A percentile compares a stretch with the other conserved stretches of the same genome.
Evolutionary conservation across 2,888 invertebrate genomes (phyloP).

Genomic region (Chironomus riparius): DNA sequence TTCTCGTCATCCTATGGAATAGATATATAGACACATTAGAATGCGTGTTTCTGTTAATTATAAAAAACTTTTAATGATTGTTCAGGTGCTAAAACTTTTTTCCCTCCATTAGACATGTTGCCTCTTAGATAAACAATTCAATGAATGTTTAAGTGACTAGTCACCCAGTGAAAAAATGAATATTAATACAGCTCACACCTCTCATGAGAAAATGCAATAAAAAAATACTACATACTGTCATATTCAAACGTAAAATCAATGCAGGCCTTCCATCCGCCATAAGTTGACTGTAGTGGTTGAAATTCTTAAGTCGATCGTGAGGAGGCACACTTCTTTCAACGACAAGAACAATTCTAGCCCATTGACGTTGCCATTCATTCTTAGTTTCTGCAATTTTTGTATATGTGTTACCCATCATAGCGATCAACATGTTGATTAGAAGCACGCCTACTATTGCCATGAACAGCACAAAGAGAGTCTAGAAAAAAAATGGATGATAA

Average conservation of each 20-base stretch:
- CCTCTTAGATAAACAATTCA: too few relatives aligned
- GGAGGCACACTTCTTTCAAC: slow-evolving; percentile 96
- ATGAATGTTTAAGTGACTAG: too few relatives aligned
- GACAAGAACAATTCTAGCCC: slow-evolving; percentile 95
- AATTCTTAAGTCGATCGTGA: slow-evolving; percentile 70
- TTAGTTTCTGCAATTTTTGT: slow-evolving; percentile 94
- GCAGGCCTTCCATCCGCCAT: slow-evolving; percentile 84
- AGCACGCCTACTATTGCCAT: slow-evolving; percentile 95
- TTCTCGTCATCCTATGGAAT: slow-evolving; percentile 74
- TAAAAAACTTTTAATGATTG: too few relatives aligned
- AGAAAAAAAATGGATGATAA: slow-evolving; percentile 31
- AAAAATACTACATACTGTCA: slow-evolving; percentile 54
- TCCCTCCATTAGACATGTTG: too few relatives aligned
- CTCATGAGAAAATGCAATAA: too few relatives aligned
- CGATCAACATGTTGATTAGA: slow-evolving; percentile 95
- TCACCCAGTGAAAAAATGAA: slow-evolving; percentile 11
- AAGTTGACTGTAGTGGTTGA: slow-evolving; percentile 87
- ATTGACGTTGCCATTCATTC: slow-evolving; percentile 97
- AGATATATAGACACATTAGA: too few relatives aligned
- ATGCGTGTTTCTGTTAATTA: too few relatives aligned
- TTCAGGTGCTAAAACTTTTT: too few relatives aligned
- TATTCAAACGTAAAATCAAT: slow-evolving; percentile 77
- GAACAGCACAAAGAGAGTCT: slow-evolving; percentile 88
- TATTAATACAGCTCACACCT: not conserved
- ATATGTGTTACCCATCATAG: slow-evolving; percentile 99